Percentiles rank a stretch among this genome's conserved stretches.
Conservation (phyloP, 2,797 vertebrate species). For the Cynodonichthys magdalenae region DNA sequence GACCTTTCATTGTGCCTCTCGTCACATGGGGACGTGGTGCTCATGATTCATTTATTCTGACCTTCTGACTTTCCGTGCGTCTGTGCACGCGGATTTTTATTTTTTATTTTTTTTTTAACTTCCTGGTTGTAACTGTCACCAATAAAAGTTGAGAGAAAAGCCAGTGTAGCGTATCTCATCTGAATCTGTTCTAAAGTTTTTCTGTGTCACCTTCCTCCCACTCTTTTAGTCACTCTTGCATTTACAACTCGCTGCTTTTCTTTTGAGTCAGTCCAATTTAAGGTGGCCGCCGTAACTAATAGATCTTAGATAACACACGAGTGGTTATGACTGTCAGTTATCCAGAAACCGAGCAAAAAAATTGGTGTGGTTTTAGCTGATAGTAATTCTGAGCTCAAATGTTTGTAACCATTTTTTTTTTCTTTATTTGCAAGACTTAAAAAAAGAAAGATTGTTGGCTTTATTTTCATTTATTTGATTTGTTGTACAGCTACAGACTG, state of each 20-base stretch:
- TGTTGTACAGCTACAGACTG: conserved; percentile 16
- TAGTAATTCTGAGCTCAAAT: conserved; percentile 24
- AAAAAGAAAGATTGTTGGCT: too few species aligned
- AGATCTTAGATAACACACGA: too few species aligned
- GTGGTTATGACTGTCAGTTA: too few species aligned
- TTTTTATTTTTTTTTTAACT: background rate
- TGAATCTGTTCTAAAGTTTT: background rate
- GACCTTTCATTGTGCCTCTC: conserved; percentile 29
- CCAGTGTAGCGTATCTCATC: background rate
- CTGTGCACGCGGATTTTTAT: background rate
- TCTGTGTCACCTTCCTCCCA: background rate
- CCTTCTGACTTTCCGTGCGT: conserved; percentile 10
- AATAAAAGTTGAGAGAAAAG: conserved; percentile 21
- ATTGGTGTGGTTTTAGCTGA: too few species aligned
- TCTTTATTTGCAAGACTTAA: conserved; percentile 7
- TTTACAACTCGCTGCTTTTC: too few species aligned
- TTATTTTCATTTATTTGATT: conserved; percentile 32
- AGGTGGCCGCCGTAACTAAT: too few species aligned
- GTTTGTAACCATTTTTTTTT: conserved; percentile 15
- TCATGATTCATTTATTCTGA: conserved; percentile 32
- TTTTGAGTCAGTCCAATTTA: too few species aligned
- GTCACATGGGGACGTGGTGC: conserved; percentile 12
- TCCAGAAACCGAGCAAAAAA: too few species aligned
- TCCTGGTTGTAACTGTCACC: conserved; percentile 19
- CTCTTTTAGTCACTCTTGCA: background rate